phyloP scores from a whole-genome alignment of 2,113 vertebrate species.

The Pseudorhombus dupliciocellatus region DNA sequence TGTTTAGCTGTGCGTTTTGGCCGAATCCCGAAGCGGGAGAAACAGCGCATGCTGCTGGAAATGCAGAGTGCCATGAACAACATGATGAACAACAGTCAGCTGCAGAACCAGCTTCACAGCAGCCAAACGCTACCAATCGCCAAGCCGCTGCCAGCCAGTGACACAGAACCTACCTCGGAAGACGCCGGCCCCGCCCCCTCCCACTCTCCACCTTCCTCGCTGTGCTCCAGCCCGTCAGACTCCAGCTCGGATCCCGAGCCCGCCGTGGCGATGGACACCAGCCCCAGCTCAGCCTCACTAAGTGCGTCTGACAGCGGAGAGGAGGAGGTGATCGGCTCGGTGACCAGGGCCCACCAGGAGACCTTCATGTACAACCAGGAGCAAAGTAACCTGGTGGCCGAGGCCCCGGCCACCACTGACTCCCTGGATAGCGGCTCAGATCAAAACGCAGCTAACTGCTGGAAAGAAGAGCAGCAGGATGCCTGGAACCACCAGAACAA shows the following conservation, averaged over 20 bases:
- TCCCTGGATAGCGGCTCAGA: constrained; percentile 32
- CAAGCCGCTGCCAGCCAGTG: constrained; percentile 31
- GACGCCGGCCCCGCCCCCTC: constrained; percentile 70
- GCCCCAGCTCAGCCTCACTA: constrained; percentile 68
- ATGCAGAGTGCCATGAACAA: constrained; percentile 98
- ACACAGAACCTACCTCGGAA: constrained; percentile 61
- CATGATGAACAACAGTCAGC: constrained; percentile 89
- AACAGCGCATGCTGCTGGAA: constrained; percentile 96
- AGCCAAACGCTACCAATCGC: constrained; percentile 44
- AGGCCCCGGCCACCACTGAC: constrained; percentile 53
- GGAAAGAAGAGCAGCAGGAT: constrained; percentile 70
- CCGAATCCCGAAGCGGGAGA: constrained; percentile 96
- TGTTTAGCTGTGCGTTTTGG: constrained; percentile 93
- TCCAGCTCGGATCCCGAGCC: constrained; percentile 52
- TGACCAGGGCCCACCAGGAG: constrained; percentile 90
- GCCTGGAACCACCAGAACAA: constrained; percentile 78
- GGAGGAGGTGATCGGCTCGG: constrained; percentile 89
- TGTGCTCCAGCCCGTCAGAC: constrained; percentile 57
- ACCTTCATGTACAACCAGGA: constrained; percentile 96
- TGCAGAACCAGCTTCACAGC: constrained; percentile 65
- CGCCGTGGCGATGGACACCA: constrained; percentile 72
- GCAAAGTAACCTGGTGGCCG: constrained; percentile 71
- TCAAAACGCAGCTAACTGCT: neutral
- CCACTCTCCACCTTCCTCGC: constrained; percentile 58
- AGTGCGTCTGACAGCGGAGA: constrained; percentile 85